Evolutionary conservation across 2,797 vertebrate species (phyloP), one percentile per base, ranked within the genome.

Genomic region (Phoebastria nigripes): DNA sequence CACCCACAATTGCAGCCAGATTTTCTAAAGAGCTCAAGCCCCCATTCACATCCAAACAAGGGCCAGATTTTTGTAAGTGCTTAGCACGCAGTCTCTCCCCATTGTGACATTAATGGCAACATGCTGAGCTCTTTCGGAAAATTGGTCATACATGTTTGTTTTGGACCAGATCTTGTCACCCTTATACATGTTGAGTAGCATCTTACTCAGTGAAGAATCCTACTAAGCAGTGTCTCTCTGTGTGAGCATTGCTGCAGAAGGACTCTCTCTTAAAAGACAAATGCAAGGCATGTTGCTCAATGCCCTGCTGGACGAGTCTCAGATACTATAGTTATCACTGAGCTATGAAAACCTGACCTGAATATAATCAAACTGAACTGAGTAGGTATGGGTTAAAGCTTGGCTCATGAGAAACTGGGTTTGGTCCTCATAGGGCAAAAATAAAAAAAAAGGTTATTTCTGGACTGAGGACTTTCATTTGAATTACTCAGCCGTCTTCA

Each of bases 91-190:
- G 83, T 56, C 92, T 88, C 65, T 89, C 33, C 66, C 37, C 76
- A 93, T 95, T 95, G 82, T 96, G 94, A 71, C 84, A 88, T 28
- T 86, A 93, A 95, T 71, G 77, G 92, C 76, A 95, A 95, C 94
- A 94, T 37, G 91, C 91, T 82, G 89, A 94, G 91, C 61, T 82
- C 72, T 91, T 94, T 90, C 0, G 33, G 86, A 97, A 96, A 95
- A 77, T 6, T 85, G 87, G 83, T 80, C 96, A 78, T 97, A 93
- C 92, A 25, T 84, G 80, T 94, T 96, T 97, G 92, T 92, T 97
- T 96, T 96, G 93, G 81, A 86, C 29, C 71, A 71, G 31, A 87
- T 47, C 84, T 90, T 88, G 71, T 84, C 79, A 70, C 73, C 49
- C 82, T 95, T 86, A 44, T 82, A 79, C 80, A 71, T 49, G 77